Evolutionary conservation across 2,888 invertebrate genomes (phyloP), one percentile per base, ranked within the genome.

Genomic region (Orchesella flavescens): DNA sequence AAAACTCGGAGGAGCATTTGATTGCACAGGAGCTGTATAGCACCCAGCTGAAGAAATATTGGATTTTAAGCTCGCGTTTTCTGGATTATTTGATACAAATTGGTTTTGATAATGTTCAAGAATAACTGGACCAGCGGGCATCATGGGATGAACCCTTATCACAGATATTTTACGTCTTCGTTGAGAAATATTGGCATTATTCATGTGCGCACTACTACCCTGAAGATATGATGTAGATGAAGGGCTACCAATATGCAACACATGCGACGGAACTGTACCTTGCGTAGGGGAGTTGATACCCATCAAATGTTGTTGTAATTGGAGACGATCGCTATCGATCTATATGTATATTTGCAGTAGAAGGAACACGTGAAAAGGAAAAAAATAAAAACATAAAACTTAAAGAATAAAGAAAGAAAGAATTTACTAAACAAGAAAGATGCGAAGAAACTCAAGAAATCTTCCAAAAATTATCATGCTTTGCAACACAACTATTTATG

Each of bases 141-240:
- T 21, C 0, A 74, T 3, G 44, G 74, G 83, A 13, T 73, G 78
- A 5, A 78, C 77, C 34, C 80, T 46, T 19, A 81, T 84, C 23
- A 84, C 81, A 23, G 84, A 84, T 63, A 84, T 72, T 68, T 84
- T 84, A 15, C 84, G 81, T 34, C 81, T 66, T 10, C 84, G 80
- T 17, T 68, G 79, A 12, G 17, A n/a, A 19, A 57, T 21, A 53
- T 24, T 10, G 23, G 44, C 66, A 21, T 57, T 72, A 59, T 21
- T 43, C 57, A 19, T n/a, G 34, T 34, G 34, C 34, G 34, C 34
- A 63, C 24, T 63, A 63, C 23, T 24, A 24, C 63, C 24, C 15
- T 63, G 34, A 34, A 34, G 34, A 24, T 57, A 57, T 19, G 57
- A 17, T 5, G 17, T 5, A 10, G 57, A n/a, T 61, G 61, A 9